Base-by-base conservation (phyloP, 2,888 invertebrate genomes). In the Lochmaea capreae region DNA sequence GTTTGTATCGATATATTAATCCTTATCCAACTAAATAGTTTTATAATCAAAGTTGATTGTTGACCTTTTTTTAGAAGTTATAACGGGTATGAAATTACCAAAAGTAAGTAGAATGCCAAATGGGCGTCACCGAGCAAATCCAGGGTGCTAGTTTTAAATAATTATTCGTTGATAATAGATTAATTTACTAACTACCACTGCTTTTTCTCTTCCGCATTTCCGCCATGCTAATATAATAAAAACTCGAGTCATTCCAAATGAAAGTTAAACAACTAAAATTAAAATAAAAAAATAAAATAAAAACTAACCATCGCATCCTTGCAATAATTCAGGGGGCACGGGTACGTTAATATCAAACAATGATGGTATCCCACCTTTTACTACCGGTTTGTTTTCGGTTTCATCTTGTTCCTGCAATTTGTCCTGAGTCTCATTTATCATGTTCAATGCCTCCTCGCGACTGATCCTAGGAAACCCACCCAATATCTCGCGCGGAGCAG, bases 401-500 rank as follows among this genome's bases (percentile, higher is more conserved):
- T 87, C 86, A 75, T 85, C 88, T 73, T 89, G 87, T 22, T 86
- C 84, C 72, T 88, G 87, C 33, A 90, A 83, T 75, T 87, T 87
- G 62, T 87, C 87, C 80, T 90, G 89, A 0, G 89, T 88, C 43
- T 87, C 85, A 59, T 88, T 87, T 78, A 90, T 88, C 84, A 89
- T 87, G 61, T 83, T 84, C 79, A 90, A 86, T 0, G 95, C 95
- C 76, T 93, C 92, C 82, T 95, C 95, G 74, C 95, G 90, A 80
- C 93, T 94, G 77, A 96, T 89, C 73, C 96, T 89, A 59, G 96
- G 95, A 82, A 96, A 96, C 84, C 95, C 95, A n/a, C 96, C 96
- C 70, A 96, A 89, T 82, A 96, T 95, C 87, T 96, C 96, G 86
- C 96, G 95, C 1, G 96, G 96, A 0, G 96, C 96, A 1, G 95